Evolutionary conservation across 2,888 invertebrate species (phyloP).

Genomic region (Lasius fuliginosus): DNA sequence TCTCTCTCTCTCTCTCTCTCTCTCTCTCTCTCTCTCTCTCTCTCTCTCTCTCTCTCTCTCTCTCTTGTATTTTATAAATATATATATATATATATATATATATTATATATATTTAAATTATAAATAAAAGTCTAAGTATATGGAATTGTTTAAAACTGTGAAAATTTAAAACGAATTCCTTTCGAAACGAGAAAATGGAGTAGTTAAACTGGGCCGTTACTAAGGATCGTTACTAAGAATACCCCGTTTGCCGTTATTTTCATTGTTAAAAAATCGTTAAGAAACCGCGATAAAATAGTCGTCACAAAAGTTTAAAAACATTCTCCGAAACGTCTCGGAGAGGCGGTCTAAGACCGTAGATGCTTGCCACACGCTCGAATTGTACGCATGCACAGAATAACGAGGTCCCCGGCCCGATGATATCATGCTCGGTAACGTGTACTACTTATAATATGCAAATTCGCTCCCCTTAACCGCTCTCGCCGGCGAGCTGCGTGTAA

Average conservation of each 20-base stretch:
- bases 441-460: constrained; percentile 86
- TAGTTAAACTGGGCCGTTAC: neutral
- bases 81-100: too few species aligned
- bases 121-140: neutral
- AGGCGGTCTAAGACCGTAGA: constrained; percentile 68
- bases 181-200: neutral
- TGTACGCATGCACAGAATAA: constrained; percentile 82
- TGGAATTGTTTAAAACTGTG: neutral
- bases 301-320: constrained; percentile 59
- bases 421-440: constrained; percentile 84
- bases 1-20: too few species aligned
- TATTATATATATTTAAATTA: too few species aligned
- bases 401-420: constrained; percentile 82
- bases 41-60: too few species aligned
- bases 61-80: neutral
- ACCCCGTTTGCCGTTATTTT: neutral
- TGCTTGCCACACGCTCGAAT: constrained; percentile 79
- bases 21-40: too few species aligned
- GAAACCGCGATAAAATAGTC: constrained; percentile 6
- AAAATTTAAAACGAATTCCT: neutral
- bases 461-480: constrained; percentile 75
- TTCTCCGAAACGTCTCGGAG: constrained; percentile 8
- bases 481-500: constrained; percentile 76
- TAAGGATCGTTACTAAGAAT: constrained; percentile 20
- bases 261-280: constrained; percentile 2